Conservation (phyloP, 2,113 vertebrate genomes). For the Ceyx cyanopectus region DNA sequence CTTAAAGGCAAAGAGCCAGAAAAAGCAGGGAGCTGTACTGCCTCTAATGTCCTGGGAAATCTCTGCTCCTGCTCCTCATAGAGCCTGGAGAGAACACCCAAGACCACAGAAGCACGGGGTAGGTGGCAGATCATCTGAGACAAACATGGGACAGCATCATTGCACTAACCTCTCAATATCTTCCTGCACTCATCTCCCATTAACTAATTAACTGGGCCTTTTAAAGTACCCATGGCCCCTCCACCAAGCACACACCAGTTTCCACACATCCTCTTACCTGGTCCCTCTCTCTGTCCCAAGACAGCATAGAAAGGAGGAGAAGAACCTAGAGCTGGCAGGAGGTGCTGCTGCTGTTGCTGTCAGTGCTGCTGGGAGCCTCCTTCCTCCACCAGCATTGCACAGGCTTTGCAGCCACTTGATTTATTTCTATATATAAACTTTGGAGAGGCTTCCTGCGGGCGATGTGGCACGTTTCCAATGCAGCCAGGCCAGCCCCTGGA, state of each 20-base stretch:
- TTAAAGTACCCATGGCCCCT: neutral
- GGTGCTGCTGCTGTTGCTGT: neutral
- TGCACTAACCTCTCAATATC: neutral
- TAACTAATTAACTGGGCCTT: neutral
- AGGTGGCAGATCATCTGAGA: neutral
- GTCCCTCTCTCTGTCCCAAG: neutral
- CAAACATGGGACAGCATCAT: neutral
- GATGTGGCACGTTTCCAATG: neutral
- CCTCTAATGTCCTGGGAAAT: neutral
- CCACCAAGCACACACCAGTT: neutral
- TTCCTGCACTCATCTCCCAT: neutral
- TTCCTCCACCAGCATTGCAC: neutral
- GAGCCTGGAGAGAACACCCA: neutral
- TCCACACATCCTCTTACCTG: neutral
- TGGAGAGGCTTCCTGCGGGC: neutral
- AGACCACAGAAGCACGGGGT: neutral
- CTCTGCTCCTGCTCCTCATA: neutral
- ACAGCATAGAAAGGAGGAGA: neutral
- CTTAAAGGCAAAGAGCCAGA: neutral
- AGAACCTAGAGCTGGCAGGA: neutral
- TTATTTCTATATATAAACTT: neutral
- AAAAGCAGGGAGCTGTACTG: neutral
- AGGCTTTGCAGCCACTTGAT: neutral
- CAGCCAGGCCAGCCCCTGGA: neutral
- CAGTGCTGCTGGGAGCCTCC: neutral